Conservation (phyloP, 1,140 invertebrate genomes). For the Fopius arisanus region DNA sequence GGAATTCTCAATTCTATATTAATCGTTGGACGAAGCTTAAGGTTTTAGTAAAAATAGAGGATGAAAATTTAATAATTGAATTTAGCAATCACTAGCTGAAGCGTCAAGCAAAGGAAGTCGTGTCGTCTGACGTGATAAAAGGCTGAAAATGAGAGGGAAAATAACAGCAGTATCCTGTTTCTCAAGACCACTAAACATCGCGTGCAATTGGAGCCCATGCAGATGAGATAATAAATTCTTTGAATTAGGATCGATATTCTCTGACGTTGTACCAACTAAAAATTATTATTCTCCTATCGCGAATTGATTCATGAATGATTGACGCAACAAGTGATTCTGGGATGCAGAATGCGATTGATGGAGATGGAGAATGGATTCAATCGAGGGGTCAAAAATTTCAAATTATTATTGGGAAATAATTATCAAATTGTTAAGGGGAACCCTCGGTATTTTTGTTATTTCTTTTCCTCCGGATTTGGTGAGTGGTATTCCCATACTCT, state of each 20-base stretch:
- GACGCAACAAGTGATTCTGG: neutral
- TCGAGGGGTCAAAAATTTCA: neutral
- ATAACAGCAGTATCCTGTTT: neutral
- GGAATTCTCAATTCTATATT: too few species aligned
- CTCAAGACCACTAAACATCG: neutral
- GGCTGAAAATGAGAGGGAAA: neutral
- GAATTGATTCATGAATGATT: neutral
- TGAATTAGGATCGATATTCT: slow-evolving; percentile 37
- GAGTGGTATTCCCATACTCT: slow-evolving; percentile 18
- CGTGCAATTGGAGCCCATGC: slow-evolving; percentile 6
- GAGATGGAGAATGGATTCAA: neutral
- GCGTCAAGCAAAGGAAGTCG: neutral
- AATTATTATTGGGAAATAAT: too few species aligned
- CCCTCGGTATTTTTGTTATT: neutral
- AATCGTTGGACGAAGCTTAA: too few species aligned
- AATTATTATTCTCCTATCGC: neutral
- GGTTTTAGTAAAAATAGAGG: neutral
- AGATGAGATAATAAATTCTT: slow-evolving; percentile 7
- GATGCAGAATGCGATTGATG: neutral
- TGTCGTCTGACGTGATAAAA: neutral
- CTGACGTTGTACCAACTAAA: slow-evolving; percentile 17
- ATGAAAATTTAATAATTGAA: too few species aligned
- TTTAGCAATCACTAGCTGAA: neutral
- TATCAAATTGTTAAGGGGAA: too few species aligned
- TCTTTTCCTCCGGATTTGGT: slow-evolving; percentile 24